phyloP scores from a whole-genome alignment of 1,140 invertebrate genomes.

The Drosophila nigrodunni region DNA sequence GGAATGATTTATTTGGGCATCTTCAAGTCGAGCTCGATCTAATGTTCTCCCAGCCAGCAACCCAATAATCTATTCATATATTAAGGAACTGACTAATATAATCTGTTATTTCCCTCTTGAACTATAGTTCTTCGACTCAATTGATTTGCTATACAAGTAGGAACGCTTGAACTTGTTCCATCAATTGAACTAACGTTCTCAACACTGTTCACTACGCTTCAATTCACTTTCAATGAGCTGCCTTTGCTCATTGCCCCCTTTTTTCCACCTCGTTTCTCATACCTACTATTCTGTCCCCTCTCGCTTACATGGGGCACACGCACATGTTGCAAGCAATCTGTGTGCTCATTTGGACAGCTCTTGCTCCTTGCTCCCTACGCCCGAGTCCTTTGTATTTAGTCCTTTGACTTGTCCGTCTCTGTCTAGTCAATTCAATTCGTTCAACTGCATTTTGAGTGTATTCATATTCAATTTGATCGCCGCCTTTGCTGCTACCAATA shows the following conservation, averaged over 20 bases:
- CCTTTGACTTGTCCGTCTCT: background rate
- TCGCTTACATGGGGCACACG: conserved; percentile 27
- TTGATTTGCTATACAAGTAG: too few relatives aligned
- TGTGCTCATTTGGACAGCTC: conserved; percentile 4
- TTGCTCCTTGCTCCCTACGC: background rate
- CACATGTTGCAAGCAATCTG: conserved; percentile 42
- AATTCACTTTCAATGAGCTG: conserved; percentile 23
- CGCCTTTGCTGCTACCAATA: conserved; percentile 66
- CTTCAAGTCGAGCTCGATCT: too few relatives aligned
- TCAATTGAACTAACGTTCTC: too few relatives aligned
- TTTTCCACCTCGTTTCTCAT: too few relatives aligned
- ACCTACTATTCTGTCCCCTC: background rate
- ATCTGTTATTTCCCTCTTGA: too few relatives aligned
- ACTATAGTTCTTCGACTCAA: too few relatives aligned
- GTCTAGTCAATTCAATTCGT: conserved; percentile 3
- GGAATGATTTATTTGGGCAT: too few relatives aligned
- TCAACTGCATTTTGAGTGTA: conserved; percentile 25
- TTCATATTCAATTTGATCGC: conserved; percentile 62
- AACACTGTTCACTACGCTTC: background rate
- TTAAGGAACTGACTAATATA: too few relatives aligned
- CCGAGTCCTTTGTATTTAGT: background rate
- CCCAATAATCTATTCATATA: too few relatives aligned
- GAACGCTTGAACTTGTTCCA: too few relatives aligned
- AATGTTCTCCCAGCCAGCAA: too few relatives aligned
- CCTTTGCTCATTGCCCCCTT: background rate